Percentiles rank a stretch among this genome's conserved stretches.
Conservation (phyloP, 2,888 invertebrate genomes). For the Aporophyla lueneburgensis region DNA sequence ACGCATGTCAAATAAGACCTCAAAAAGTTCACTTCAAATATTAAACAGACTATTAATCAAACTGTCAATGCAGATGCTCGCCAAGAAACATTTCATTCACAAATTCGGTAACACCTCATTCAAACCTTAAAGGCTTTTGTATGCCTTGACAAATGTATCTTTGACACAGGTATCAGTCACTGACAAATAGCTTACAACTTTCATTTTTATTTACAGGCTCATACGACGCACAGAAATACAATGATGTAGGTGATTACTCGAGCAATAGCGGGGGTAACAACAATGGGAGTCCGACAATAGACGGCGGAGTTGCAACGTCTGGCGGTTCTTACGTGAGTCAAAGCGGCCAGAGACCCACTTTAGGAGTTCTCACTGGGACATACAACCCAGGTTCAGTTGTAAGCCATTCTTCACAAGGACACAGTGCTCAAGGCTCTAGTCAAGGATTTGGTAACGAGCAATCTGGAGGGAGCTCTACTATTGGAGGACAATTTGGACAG, state of each 20-base stretch:
- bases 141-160: slow-evolving; percentile 81
- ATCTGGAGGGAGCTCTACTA: slow-evolving; percentile 19
- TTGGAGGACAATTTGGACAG: slow-evolving; percentile 29
- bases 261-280: slow-evolving; percentile 74
- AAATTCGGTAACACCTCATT: slow-evolving; percentile 71
- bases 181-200: slow-evolving; percentile 87
- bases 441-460: slow-evolving; percentile 19
- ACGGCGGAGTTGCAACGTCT: slow-evolving; percentile 73
- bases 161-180: slow-evolving; percentile 75
- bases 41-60: slow-evolving; percentile 39
- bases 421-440: slow-evolving; percentile 28
- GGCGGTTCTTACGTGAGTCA: slow-evolving; percentile 79
- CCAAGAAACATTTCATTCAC: slow-evolving; percentile 71
- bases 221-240: slow-evolving; percentile 86
- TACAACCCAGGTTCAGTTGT: slow-evolving; percentile 29
- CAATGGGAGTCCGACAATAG: slow-evolving; percentile 77
- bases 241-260: slow-evolving; percentile 82
- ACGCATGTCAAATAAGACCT: slow-evolving; percentile 28
- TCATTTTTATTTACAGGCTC: slow-evolving; percentile 89
- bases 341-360: slow-evolving; percentile 70
- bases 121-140: slow-evolving; percentile 76
- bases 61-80: slow-evolving; percentile 51
- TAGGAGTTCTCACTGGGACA: slow-evolving; percentile 35
- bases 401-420: slow-evolving; percentile 22
- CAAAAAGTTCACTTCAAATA: slow-evolving; percentile 32